These are phyloP conservation scores for Sphenopsis melanotis DNA, from an alignment of 2,797 vertebrate species.

Conservation along the genomic window DNA sequence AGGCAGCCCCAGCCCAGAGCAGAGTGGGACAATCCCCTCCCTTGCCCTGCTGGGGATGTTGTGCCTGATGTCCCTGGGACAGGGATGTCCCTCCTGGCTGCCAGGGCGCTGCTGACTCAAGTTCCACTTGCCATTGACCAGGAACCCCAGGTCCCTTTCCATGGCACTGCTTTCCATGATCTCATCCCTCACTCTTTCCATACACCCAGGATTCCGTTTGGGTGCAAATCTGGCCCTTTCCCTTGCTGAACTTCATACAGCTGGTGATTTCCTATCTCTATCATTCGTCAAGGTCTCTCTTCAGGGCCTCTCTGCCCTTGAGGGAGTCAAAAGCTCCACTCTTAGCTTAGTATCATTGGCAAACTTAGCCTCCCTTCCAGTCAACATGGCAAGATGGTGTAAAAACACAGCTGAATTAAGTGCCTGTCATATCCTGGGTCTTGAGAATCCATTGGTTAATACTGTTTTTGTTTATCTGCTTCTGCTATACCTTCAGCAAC, in stretches of 20 bases:
- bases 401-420: neutral
- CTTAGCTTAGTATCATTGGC: no score
- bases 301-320: neutral
- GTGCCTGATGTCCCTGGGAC: neutral
- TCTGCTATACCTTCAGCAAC: neutral
- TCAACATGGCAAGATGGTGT: neutral
- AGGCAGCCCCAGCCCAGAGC: rapidly evolving
- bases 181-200: rapidly evolving
- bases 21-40: rapidly evolving
- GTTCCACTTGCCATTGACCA: neutral
- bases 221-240: neutral
- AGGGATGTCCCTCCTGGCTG: neutral
- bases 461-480: neutral
- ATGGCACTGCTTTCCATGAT: neutral
- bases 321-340: neutral
- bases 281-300: neutral
- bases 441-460: neutral
- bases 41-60: rapidly evolving
- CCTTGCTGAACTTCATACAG: neutral
- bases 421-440: neutral
- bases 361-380: rapidly evolving
- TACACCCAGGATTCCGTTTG: neutral
- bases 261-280: neutral
- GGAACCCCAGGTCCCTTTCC: neutral
- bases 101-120: neutral